Evolutionary conservation across 2,888 invertebrate genomes (phyloP), one percentile per base, ranked within the genome.

Genomic region (Cremastobaeus sp.): DNA sequence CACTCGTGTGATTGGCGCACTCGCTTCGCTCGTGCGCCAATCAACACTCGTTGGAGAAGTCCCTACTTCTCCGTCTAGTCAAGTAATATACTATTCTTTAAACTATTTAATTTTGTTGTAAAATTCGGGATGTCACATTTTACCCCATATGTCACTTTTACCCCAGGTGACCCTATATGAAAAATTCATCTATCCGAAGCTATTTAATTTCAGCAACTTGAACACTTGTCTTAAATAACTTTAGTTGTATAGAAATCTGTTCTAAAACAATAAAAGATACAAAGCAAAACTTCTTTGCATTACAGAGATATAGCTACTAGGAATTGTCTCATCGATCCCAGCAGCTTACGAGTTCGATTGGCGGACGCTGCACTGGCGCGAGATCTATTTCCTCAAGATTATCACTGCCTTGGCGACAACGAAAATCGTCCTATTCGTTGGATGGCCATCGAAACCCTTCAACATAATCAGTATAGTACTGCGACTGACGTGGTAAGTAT

Each of bases 351-450:
- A 84, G 94, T 97, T 78, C 94, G 95, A 88, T 89, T 98, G 81
- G 93, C 95, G 25, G 98, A 98, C 89, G 94, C 93, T 84, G 95
- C 96, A 30, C 88, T 98, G 77, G 93, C 96, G 25, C 91, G 96
- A 59, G 98, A 98, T 88, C 89, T 98, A 74, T 98, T 97, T 89
- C 95, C 97, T 11, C 92, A 92, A 76, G 98, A 98, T 88, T 98
- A 98, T 89, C 95, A 96, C 87, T 96, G 96, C 88, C 90, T 97
- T 72, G 96, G 95, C 1, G 97, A 97, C 89, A 96, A 96, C 84
- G 96, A 97, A 86, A 96, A 96, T 88, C 90, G 97, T 65, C 97
- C 98, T 0, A 93, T 98, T 77, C 97, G 96, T 89, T 98, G 97
- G 97, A 91, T 97, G 90, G 94, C 97, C 0, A 90, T 96, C 34